Conservation (phyloP, 2,888 invertebrate species). For the Tipula vernalis region DNA sequence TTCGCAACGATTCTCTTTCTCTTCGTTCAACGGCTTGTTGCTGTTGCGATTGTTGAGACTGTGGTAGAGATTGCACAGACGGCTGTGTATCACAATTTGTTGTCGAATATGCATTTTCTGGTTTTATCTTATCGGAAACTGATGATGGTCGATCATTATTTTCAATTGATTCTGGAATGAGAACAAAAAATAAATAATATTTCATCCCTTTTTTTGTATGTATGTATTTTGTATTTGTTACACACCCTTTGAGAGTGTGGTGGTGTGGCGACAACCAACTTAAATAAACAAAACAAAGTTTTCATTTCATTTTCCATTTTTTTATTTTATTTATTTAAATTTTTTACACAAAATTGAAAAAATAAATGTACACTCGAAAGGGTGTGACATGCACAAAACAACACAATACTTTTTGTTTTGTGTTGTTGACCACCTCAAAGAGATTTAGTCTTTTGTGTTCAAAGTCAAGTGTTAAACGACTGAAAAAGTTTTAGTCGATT, state of each 20-base stretch:
- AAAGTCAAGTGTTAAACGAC: neutral
- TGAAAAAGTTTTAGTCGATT: neutral
- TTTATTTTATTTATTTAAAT: neutral
- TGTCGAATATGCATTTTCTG: slow-evolving; percentile 20
- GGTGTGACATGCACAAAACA: slow-evolving; percentile 1
- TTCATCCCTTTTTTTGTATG: neutral
- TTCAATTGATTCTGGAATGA: slow-evolving; percentile 5
- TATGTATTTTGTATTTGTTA: neutral
- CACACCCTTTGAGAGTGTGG: neutral
- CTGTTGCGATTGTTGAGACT: slow-evolving; percentile 18
- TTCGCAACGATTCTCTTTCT: neutral
- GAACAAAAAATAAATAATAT: neutral
- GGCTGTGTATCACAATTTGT: slow-evolving; percentile 24
- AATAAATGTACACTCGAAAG: neutral
- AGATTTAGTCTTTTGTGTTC: neutral
- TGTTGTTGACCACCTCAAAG: neutral
- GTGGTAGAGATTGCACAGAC: slow-evolving; percentile 19
- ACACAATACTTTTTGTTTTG: neutral
- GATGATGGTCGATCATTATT: slow-evolving; percentile 6
- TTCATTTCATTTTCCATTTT: neutral
- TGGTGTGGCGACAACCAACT: neutral
- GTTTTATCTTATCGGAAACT: neutral
- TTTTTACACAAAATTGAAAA: neutral
- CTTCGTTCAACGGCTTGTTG: neutral
- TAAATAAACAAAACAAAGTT: neutral